These are phyloP conservation scores for Atherinomorus stipes DNA, from an alignment of 2,113 vertebrate genomes.

Conservation along the genomic window DNA sequence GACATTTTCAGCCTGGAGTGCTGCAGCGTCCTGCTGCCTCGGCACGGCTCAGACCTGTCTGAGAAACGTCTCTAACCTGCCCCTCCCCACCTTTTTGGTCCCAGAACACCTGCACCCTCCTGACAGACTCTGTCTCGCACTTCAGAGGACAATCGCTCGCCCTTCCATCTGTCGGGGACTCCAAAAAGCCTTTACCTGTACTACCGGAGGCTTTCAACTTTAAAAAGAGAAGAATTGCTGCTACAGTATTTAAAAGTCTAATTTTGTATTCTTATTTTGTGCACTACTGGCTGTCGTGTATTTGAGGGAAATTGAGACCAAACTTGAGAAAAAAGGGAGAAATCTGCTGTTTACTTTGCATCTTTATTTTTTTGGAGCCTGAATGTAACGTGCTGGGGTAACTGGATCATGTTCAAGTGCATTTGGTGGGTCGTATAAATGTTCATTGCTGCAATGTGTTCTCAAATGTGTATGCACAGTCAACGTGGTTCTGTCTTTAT, in stretches of 20 bases:
- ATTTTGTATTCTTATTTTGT: constrained; percentile 87
- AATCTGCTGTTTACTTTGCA: constrained; percentile 80
- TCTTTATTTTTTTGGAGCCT: constrained; percentile 69
- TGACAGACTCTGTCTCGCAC: constrained; percentile 58
- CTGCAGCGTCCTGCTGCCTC: constrained; percentile 62
- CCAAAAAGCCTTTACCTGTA: constrained; percentile 71
- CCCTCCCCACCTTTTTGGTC: constrained; percentile 55
- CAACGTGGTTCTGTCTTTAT: constrained; percentile 65
- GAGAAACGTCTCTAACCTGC: constrained; percentile 56
- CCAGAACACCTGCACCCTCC: constrained; percentile 63
- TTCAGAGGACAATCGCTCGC: constrained; percentile 80
- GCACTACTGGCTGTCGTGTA: constrained; percentile 84
- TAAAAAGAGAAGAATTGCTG: constrained; percentile 80
- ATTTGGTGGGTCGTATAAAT: constrained; percentile 70
- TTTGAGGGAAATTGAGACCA: constrained; percentile 83
- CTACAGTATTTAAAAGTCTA: constrained; percentile 87
- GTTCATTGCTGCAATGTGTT: constrained; percentile 75
- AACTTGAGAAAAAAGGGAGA: constrained; percentile 81
- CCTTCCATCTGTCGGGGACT: constrained; percentile 69
- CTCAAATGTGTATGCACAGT: constrained; percentile 70
- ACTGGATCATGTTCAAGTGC: constrained; percentile 70
- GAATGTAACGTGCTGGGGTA: constrained; percentile 78
- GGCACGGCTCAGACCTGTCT: constrained; percentile 28
- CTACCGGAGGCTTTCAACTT: constrained; percentile 78
- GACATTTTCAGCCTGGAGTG: constrained; percentile 55